Evolutionary conservation across 2,888 invertebrate genomes (phyloP).

Genomic region (Periphyllus acericola): DNA sequence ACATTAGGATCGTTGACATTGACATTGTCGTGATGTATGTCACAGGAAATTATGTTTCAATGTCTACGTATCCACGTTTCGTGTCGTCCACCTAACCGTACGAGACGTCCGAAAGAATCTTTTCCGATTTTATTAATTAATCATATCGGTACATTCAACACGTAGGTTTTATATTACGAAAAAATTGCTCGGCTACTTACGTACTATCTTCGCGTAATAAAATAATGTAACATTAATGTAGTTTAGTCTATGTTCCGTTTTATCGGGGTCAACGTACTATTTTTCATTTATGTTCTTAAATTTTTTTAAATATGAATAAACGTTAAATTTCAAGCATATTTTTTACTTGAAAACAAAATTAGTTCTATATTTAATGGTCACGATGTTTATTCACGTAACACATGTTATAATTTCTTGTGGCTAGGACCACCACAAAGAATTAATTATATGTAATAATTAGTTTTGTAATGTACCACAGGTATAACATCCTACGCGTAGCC

Average conservation of each 20-base stretch:
- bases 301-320: background rate
- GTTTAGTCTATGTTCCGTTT: background rate
- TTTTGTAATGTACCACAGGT: constrained; percentile 48
- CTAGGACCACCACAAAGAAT: constrained; percentile 49
- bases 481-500: constrained; percentile 29
- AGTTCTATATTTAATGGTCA: background rate
- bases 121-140: background rate
- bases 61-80: background rate
- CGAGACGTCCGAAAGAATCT: background rate
- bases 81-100: background rate
- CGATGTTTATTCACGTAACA: background rate
- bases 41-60: background rate
- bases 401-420: background rate
- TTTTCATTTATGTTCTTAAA: background rate
- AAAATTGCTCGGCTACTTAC: no score
- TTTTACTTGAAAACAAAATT: background rate
- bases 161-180: no score
- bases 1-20: constrained; percentile 9
- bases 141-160: no score
- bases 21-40: constrained; percentile 26
- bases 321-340: background rate
- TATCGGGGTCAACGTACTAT: background rate
- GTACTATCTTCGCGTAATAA: no score
- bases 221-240: background rate
- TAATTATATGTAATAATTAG: constrained; percentile 55